Percentiles rank a stretch among this genome's conserved stretches.
Conservation (phyloP, 2,113 vertebrate species). For the Himantopus leucocephalus region DNA sequence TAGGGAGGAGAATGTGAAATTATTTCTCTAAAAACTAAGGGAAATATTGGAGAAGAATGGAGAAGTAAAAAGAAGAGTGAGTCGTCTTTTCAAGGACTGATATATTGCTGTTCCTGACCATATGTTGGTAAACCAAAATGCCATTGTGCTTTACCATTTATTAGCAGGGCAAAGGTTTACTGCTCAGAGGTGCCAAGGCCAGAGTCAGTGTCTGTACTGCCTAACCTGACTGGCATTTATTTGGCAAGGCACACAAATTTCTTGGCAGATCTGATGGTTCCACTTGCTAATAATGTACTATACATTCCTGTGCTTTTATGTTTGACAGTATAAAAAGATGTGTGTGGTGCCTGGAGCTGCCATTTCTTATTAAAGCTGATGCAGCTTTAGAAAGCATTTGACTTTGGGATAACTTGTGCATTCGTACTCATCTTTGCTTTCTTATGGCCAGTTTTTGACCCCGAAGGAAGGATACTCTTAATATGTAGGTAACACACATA, state of each 20-base stretch:
- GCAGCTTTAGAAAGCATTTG: constrained; percentile 31
- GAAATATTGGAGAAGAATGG: background rate
- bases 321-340: background rate
- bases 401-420: constrained; percentile 3
- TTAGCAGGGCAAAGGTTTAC: background rate
- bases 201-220: background rate
- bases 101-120: background rate
- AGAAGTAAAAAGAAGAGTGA: background rate
- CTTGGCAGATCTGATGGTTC: constrained; percentile 9
- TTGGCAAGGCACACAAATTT: constrained; percentile 11
- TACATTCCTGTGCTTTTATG: background rate
- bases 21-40: background rate
- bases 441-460: background rate
- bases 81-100: background rate
- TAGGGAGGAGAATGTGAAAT: background rate
- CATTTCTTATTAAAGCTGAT: constrained; percentile 33
- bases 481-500: background rate
- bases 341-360: background rate
- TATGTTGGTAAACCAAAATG: background rate
- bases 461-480: background rate
- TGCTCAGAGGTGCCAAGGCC: background rate
- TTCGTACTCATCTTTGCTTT: constrained; percentile 22
- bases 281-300: background rate
- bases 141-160: background rate
- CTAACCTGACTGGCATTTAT: background rate